Evolutionary conservation across 2,797 vertebrate species (phyloP).

Genomic region (Protonibea diacanthus): DNA sequence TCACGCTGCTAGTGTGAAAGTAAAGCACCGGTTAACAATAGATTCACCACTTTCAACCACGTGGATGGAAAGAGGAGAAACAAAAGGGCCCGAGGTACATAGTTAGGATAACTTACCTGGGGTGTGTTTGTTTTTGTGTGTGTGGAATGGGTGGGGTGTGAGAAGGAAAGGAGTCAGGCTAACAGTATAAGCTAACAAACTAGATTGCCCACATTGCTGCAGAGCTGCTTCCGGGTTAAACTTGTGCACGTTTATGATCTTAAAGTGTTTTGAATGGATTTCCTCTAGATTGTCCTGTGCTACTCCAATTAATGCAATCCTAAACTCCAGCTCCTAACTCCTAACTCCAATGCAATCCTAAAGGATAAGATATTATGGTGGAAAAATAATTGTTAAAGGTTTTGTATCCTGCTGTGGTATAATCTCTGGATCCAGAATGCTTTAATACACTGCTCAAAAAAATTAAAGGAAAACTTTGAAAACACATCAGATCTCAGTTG

Average conservation of each 20-base stretch:
- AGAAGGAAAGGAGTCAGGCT: constrained; percentile 28
- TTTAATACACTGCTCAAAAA: background rate
- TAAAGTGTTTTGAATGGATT: constrained; percentile 15
- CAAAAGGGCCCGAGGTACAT: constrained; percentile 2
- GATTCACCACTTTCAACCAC: background rate
- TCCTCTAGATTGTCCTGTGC: background rate
- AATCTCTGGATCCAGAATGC: background rate
- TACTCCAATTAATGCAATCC: background rate
- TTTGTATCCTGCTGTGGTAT: background rate
- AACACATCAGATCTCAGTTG: too few species aligned
- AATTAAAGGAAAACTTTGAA: too few species aligned
- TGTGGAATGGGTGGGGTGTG: constrained; percentile 45
- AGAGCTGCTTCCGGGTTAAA: background rate
- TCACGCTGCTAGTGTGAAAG: constrained; percentile 52
- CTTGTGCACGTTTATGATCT: background rate
- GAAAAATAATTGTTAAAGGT: background rate
- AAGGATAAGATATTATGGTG: background rate
- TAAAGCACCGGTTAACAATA: constrained; percentile 34
- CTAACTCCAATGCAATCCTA: background rate
- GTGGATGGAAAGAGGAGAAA: constrained; percentile 21
- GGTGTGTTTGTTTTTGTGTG: constrained; percentile 50
- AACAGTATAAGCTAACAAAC: too few species aligned
- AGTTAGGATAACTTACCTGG: constrained; percentile 1
- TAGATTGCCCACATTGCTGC: background rate
- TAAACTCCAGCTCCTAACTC: too few species aligned